Base-by-base conservation (phyloP, 2,888 invertebrate species). In the Polyploca ridens region DNA sequence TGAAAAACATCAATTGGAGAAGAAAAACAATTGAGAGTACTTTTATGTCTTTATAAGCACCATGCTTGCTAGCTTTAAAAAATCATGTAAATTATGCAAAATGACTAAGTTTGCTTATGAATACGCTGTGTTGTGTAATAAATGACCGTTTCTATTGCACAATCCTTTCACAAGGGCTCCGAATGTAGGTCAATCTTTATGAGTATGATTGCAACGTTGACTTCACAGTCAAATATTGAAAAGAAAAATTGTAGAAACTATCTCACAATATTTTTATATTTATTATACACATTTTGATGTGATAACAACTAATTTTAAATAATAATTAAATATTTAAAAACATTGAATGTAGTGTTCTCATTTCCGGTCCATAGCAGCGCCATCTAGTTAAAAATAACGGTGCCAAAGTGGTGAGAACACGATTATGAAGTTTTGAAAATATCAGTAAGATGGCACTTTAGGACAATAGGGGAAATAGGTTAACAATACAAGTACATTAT, bases 161-260 rank as follows among this genome's bases (percentile, higher is more conserved):
- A 94, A 94, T 94, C 94, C 93, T 94, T 94, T 94, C 94, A 93
- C 94, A 94, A 94, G 94, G 93, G 94, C 93, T 91, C 81, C 74
- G 81, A 93, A 94, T 91, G 90, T 94, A 94, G 94, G 94, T 94
- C 94, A 94, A 90, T 91, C 90, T 91, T 88, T 90, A 88, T 83
- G 84, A 90, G 86, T 85, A 85, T 84, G 84, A 86, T 87, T 89
- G 82, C 85, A 84, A 83, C 81, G 83, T 75, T 77, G 77, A 74
- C 73, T 74, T 75, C 69, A 69, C 72, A 65, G 62, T 69, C 33
- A 54, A 49, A 66, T 60, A 58, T 66, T 16, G 44, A 62, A 62
- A 66, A 49, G n/a, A 0, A 59, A 60, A 38, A 60, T 35, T 61
- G 61, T 11, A 62, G 19, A 58, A 41, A 60, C 10, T 19, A 19